A percentile compares a stretch with the other conserved stretches of the same genome.
Conservation (phyloP, 1,140 invertebrate genomes). For the Plectrocnemia conspersa region DNA sequence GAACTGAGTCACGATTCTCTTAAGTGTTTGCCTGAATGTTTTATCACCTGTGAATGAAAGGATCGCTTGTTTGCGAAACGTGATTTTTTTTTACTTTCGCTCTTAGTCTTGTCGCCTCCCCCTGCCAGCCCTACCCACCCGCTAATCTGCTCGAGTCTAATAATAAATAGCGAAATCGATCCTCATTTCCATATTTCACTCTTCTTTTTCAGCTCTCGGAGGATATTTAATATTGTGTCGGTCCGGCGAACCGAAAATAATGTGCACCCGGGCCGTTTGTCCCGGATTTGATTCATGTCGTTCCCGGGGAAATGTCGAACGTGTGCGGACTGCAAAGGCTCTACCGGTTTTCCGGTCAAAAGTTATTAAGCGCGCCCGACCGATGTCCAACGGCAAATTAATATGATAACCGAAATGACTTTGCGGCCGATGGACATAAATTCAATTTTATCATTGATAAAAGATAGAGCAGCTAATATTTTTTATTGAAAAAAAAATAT, state of each 20-base stretch:
- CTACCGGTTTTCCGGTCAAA: too few relatives aligned
- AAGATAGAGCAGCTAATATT: too few relatives aligned
- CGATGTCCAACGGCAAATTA: too few relatives aligned
- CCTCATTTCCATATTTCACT: background rate
- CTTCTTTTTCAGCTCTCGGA: background rate
- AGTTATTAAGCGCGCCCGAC: too few relatives aligned
- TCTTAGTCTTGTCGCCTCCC: background rate
- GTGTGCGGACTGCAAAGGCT: slow-evolving; percentile 3
- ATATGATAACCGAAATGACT: too few relatives aligned
- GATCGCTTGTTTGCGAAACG: slow-evolving; percentile 23
- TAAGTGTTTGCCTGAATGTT: slow-evolving; percentile 26
- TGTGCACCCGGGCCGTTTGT: background rate
- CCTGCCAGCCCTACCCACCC: too few relatives aligned
- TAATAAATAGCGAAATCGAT: slow-evolving; percentile 5
- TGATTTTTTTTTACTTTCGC: slow-evolving; percentile 19
- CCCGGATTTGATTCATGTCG: slow-evolving; percentile 5
- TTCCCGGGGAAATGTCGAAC: background rate
- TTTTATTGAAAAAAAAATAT: too few relatives aligned
- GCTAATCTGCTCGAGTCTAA: too few relatives aligned
- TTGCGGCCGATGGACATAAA: too few relatives aligned
- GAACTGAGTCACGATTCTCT: slow-evolving; percentile 15
- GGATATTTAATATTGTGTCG: too few relatives aligned
- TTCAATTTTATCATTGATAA: too few relatives aligned
- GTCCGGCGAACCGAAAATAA: too few relatives aligned
- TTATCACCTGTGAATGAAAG: slow-evolving; percentile 24